These are phyloP conservation scores for Helostoma temminkii DNA, from an alignment of 2,797 vertebrate genomes.

Conservation along the genomic window DNA sequence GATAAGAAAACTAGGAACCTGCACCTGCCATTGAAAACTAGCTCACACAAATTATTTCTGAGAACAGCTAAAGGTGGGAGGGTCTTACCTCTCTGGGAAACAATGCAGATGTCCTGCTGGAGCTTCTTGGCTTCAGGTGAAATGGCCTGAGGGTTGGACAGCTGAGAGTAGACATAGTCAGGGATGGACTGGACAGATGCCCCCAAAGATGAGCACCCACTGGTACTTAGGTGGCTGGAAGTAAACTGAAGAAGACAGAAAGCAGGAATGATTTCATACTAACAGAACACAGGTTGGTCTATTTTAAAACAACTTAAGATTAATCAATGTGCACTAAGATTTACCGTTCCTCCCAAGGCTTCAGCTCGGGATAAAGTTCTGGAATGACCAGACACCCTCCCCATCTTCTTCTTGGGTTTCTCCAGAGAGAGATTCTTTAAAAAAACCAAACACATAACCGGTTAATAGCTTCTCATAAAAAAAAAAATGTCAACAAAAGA, in stretches of 20 bases:
- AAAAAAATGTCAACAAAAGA: too few relatives aligned
- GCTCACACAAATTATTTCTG: neutral
- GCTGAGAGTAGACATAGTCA: slow-evolving; percentile 87
- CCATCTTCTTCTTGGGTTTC: slow-evolving; percentile 80
- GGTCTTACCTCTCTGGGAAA: slow-evolving; percentile 87
- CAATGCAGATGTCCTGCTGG: slow-evolving; percentile 88
- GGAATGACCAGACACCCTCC: slow-evolving; percentile 75
- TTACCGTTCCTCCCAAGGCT: slow-evolving; percentile 76
- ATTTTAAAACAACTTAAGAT: neutral
- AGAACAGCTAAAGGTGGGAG: neutral
- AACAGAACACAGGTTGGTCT: neutral
- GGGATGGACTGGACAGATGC: slow-evolving; percentile 91
- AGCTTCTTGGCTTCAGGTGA: slow-evolving; percentile 90
- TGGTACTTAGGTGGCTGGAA: slow-evolving; percentile 67
- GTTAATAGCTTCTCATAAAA: neutral
- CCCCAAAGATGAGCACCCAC: slow-evolving; percentile 14
- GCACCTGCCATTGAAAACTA: neutral
- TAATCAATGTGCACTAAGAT: neutral
- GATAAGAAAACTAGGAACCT: too few relatives aligned
- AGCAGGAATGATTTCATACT: too few relatives aligned
- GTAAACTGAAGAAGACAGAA: slow-evolving; percentile 59
- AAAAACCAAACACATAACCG: neutral
- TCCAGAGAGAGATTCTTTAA: slow-evolving; percentile 80
- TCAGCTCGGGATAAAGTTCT: slow-evolving; percentile 81
- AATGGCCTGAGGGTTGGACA: slow-evolving; percentile 85